Conservation (phyloP, 1,140 invertebrate species). For the Lineus longissimus region DNA sequence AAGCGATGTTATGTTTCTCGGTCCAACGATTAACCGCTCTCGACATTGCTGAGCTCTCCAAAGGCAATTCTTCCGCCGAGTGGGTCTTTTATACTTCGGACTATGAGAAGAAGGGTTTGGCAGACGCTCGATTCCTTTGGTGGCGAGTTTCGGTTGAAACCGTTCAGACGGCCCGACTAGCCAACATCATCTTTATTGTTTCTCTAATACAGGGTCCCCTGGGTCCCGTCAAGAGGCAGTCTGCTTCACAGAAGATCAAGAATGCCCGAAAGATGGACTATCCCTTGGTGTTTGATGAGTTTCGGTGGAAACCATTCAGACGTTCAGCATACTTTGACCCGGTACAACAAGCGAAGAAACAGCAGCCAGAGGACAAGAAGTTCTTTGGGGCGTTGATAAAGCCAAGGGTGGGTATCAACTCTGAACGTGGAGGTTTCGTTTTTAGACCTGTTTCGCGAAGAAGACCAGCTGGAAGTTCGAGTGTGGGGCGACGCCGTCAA, state of each 20-base stretch:
- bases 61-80: no score
- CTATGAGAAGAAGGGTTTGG: no score
- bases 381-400: slow-evolving; percentile 49
- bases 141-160: no score
- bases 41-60: no score
- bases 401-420: slow-evolving; percentile 32
- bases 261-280: slow-evolving; percentile 42
- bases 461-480: neutral
- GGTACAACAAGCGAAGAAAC: slow-evolving; percentile 16
- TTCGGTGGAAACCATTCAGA: slow-evolving; percentile 44
- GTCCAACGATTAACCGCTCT: no score
- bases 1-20: no score
- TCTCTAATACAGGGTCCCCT: slow-evolving; percentile 33
- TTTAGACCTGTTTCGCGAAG: no score
- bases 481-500: neutral
- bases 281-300: slow-evolving; percentile 43
- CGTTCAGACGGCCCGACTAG: neutral
- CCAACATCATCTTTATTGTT: neutral
- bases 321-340: slow-evolving; percentile 37
- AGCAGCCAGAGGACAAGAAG: slow-evolving; percentile 38
- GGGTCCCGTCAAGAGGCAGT: slow-evolving; percentile 34
- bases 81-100: no score
- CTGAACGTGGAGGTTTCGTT: neutral
- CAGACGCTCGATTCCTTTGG: no score
- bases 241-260: slow-evolving; percentile 36